A percentile compares a stretch with the other conserved stretches of the same genome.
Conservation (phyloP, 2,113 vertebrate genomes). For the Gracilinanus agilis region DNA sequence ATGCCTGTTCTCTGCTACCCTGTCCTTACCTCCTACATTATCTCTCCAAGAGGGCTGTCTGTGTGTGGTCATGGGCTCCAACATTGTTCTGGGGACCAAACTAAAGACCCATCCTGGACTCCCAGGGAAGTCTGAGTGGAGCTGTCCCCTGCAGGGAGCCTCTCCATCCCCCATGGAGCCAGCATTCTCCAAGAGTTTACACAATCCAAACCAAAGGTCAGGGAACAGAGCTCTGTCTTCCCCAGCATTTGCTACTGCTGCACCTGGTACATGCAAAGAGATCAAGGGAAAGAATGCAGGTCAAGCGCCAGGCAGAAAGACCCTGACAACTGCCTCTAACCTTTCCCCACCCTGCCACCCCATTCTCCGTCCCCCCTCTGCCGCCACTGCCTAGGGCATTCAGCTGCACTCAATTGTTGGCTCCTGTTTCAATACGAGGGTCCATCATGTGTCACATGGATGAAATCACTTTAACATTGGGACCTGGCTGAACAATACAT, state of each 20-base stretch:
- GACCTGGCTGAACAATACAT: not conserved
- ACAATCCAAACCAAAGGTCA: not conserved
- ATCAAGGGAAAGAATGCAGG: not conserved
- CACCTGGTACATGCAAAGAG: not conserved
- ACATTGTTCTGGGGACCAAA: not conserved
- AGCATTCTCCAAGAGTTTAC: not conserved
- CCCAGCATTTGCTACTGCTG: not conserved
- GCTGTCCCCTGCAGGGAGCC: not conserved
- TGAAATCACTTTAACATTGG: not conserved
- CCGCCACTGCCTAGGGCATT: not conserved
- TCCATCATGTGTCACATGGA: not conserved
- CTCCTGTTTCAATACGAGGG: not conserved
- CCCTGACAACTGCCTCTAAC: not conserved
- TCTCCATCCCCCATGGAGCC: not conserved
- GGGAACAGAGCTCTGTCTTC: not conserved
- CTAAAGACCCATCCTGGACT: not conserved
- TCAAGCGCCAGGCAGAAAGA: not conserved
- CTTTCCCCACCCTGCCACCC: not conserved
- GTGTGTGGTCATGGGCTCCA: not conserved
- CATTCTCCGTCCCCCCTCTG: not conserved
- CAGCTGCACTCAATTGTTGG: not conserved
- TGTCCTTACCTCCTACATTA: not conserved
- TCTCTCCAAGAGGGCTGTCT: not conserved
- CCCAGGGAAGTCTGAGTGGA: not conserved
- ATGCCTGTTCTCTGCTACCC: not conserved